Base-by-base conservation (phyloP, 2,797 vertebrate genomes). In the Esox masquinongy region DNA sequence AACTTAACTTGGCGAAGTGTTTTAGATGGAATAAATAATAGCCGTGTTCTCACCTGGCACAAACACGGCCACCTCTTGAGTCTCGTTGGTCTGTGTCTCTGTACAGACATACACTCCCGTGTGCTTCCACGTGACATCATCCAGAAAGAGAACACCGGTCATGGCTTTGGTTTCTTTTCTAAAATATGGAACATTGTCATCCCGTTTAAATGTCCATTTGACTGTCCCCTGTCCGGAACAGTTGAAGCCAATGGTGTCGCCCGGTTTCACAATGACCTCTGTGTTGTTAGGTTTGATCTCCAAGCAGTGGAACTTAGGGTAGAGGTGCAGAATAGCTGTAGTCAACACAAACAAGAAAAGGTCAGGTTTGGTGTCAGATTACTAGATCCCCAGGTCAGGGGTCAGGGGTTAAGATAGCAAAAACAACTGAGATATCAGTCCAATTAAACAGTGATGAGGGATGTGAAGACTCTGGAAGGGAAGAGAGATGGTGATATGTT, bases 91-190 rank as follows among this genome's bases (percentile, higher is more conserved):
- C 0, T n/a, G 43, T 14, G 50, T 81, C 84, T 96, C 93, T 2
- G 69, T 2, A 68, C 98, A 99, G 0, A 83, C 76, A 72, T 99
- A 99, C 68, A 96, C 94, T 5, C 96, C 97, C 0, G 96, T 97
- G 87, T 97, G 91, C 5, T 78, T 86, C 86, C 96, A 97, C 0
- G 90, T 96, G 79, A 96, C 92, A 0, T 93, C 92, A 75, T 78
- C 76, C 76, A 99, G 88, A 0, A 84, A 94, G 73, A 99, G 87
- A 16, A 86, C 84, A 59, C 92, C 96, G 75, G 91, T 69, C 0
- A 91, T 93, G 74, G 26, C 50, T 0, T 83, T 72, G 0, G 88
- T 84, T 31, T 87, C 92, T 19, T 78, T 77, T 72, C 83, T 81
- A 59, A 89, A 80, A 11, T 84, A 84, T 0, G 91, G 80, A 0